Conservation (phyloP, 2,797 vertebrate species). For the Crypturellus tataupa region DNA sequence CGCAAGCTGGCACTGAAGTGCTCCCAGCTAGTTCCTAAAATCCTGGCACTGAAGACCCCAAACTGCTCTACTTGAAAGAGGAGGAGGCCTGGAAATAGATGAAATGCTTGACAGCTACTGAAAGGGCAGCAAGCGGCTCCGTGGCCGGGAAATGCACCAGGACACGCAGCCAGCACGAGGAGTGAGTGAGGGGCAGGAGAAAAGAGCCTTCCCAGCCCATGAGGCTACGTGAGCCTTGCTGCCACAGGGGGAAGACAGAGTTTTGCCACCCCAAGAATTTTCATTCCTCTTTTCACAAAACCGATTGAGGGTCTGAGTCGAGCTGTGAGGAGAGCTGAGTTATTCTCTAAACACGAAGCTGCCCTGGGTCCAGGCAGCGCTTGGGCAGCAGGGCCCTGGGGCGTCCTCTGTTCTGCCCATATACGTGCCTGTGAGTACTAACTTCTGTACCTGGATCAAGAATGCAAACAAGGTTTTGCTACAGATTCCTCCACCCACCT, state of each 20-base stretch:
- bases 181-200: neutral
- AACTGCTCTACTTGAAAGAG: constrained; percentile 65
- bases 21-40: constrained; percentile 69
- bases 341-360: neutral
- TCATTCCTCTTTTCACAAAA: neutral
- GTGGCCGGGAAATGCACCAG: neutral
- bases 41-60: constrained; percentile 22
- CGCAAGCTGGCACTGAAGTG: constrained; percentile 42
- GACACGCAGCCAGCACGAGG: neutral
- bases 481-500: neutral
- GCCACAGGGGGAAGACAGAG: neutral
- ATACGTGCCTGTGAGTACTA: neutral
- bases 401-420: neutral
- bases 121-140: constrained; percentile 12
- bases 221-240: neutral
- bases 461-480: neutral
- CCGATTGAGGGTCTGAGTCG: neutral
- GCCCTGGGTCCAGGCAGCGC: too few species aligned
- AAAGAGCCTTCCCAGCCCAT: neutral
- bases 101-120: constrained; percentile 54
- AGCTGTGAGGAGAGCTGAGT: neutral
- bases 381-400: too few species aligned
- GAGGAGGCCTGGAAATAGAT: constrained; percentile 65
- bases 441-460: neutral
- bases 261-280: neutral